Percentiles rank a stretch among this genome's conserved stretches.
Conservation (phyloP, 2,113 vertebrate species). For the Callopanchax toddi region DNA sequence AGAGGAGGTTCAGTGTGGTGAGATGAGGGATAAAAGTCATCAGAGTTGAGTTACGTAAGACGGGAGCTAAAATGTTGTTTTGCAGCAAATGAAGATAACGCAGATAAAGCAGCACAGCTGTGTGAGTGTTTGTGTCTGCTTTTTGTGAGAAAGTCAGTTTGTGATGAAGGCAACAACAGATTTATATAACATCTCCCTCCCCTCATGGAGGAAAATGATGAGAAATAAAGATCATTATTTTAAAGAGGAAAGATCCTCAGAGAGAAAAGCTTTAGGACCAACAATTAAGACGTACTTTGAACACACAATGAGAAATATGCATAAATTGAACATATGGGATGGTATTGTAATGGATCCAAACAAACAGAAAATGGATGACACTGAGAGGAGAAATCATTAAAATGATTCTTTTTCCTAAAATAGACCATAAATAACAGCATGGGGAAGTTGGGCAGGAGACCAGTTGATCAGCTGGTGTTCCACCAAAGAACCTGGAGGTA, state of each 20-base stretch:
- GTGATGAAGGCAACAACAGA: background rate
- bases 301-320: too few species aligned
- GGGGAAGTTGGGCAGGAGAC: too few species aligned
- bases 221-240: conserved; percentile 13
- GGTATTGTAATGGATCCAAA: too few species aligned
- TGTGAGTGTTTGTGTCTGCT: background rate
- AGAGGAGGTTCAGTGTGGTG: background rate
- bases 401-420: too few species aligned
- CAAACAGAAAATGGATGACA: too few species aligned
- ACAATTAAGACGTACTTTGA: too few species aligned
- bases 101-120: background rate
- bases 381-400: too few species aligned
- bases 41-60: conserved; percentile 17
- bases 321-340: too few species aligned
- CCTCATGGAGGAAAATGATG: background rate
- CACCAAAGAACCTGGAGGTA: too few species aligned
- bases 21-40: background rate
- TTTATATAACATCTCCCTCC: conserved; percentile 55
- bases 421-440: too few species aligned
- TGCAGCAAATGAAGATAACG: background rate
- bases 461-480: too few species aligned
- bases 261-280: background rate
- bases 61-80: background rate
- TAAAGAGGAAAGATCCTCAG: background rate
- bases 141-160: background rate